These are phyloP conservation scores for Pimephales promelas DNA, from an alignment of 2,113 vertebrate species.

Conservation along the genomic window DNA sequence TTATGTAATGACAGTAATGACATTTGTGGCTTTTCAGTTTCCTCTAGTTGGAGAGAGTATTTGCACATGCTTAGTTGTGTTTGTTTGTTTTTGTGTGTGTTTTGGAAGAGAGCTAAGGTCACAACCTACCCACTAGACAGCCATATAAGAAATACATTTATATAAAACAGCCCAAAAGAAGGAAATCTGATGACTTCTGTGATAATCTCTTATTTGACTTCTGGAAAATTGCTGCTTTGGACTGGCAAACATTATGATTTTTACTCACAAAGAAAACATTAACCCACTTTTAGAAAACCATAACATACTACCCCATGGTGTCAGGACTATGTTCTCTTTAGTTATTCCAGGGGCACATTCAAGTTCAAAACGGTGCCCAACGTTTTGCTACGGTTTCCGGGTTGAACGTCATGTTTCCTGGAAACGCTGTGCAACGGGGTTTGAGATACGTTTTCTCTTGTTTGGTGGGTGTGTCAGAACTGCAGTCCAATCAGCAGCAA, in stretches of 20 bases:
- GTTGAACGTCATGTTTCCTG: too few species aligned
- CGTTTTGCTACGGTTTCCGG: too few species aligned
- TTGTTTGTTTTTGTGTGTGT: neutral
- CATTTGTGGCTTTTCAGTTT: neutral
- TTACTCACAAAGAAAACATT: neutral
- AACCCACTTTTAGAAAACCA: neutral
- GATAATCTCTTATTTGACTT: neutral
- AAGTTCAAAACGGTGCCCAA: too few species aligned
- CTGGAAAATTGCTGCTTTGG: neutral
- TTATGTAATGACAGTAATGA: too few species aligned
- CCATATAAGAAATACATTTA: neutral
- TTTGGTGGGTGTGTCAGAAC: too few species aligned
- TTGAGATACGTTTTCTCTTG: too few species aligned
- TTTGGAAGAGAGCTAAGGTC: constrained; percentile 6
- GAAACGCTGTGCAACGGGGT: too few species aligned
- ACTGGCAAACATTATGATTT: neutral
- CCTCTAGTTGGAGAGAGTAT: neutral
- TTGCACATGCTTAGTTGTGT: constrained; percentile 3
- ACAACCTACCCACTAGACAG: neutral
- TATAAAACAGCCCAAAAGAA: neutral
- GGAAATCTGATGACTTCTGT: neutral
- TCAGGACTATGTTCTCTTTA: too few species aligned
- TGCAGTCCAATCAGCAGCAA: too few species aligned
- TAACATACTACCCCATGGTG: too few species aligned
- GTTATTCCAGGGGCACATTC: too few species aligned